Percentiles rank a stretch among this genome's conserved stretches.
These are phyloP conservation scores for Caenorhabditis imperialis DNA, from an alignment of 2,888 invertebrate species.

Conservation along the genomic window DNA sequence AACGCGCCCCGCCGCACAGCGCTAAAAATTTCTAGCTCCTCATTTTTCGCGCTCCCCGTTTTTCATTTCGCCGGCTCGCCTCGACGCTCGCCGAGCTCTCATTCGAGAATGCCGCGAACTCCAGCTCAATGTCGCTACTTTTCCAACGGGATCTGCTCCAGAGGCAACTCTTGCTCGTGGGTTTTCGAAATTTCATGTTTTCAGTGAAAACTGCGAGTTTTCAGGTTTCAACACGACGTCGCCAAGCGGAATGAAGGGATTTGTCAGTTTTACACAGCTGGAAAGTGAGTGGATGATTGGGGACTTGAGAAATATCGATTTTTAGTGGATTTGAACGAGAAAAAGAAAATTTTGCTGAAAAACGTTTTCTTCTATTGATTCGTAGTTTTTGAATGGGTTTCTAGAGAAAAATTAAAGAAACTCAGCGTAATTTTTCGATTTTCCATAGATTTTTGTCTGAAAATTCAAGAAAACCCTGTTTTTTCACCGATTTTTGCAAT, in stretches of 20 bases:
- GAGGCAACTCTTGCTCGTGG: constrained; percentile 48
- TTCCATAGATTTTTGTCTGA: background rate
- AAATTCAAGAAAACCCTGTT: constrained; percentile 2
- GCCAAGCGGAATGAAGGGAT: constrained; percentile 39
- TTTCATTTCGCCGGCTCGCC: background rate
- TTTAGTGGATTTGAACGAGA: too few species aligned
- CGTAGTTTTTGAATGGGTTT: background rate
- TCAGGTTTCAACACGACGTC: constrained; percentile 23
- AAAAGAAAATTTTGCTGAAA: too few species aligned
- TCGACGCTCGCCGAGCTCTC: constrained; percentile 1
- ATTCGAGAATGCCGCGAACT: constrained; percentile 6
- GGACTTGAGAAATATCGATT: too few species aligned
- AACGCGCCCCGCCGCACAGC: constrained; percentile 25
- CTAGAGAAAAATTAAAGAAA: background rate
- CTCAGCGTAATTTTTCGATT: background rate
- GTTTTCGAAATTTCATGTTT: too few species aligned
- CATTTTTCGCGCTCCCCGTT: constrained; percentile 7
- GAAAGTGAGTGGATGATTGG: constrained; percentile 59
- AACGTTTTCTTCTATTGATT: too few species aligned
- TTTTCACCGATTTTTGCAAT: background rate
- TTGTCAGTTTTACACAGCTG: constrained; percentile 68
- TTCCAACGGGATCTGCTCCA: constrained; percentile 62
- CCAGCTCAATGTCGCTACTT: constrained; percentile 58
- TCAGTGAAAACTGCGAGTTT: background rate
- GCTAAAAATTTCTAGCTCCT: background rate